phyloP scores from a whole-genome alignment of 2,888 invertebrate species.

The Taenaris catops region DNA sequence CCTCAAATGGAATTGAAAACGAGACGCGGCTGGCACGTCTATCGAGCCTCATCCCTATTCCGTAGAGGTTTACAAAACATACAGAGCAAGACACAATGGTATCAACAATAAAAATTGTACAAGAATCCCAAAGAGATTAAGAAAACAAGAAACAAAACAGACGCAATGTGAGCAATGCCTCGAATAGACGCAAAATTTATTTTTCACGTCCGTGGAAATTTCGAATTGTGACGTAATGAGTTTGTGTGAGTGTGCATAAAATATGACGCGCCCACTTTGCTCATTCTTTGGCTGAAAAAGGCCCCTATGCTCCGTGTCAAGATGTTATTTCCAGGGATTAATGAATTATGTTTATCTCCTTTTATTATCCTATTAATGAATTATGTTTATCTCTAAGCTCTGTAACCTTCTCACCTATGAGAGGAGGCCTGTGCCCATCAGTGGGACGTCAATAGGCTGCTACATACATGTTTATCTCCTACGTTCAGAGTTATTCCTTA shows the following conservation, averaged over 20 bases:
- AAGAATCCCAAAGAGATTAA: neutral
- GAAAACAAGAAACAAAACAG: neutral
- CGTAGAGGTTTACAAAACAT: conserved; percentile 3
- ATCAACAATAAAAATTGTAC: too few relatives aligned
- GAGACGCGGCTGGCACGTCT: neutral
- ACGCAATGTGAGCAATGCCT: neutral
- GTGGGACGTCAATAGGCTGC: too few relatives aligned
- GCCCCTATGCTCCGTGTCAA: conserved; percentile 24
- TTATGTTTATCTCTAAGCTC: too few relatives aligned
- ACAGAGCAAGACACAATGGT: conserved; percentile 3
- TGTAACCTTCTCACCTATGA: too few relatives aligned
- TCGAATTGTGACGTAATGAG: conserved; percentile 25
- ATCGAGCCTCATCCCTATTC: neutral
- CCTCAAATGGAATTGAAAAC: too few relatives aligned
- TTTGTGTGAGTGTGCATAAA: conserved; percentile 28
- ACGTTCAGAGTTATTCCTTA: conserved; percentile 16
- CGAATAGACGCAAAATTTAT: conserved; percentile 13
- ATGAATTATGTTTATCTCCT: conserved; percentile 25
- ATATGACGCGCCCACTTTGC: conserved; percentile 23
- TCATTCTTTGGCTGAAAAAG: conserved; percentile 22
- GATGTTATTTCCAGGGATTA: conserved; percentile 22
- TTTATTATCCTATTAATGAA: too few relatives aligned
- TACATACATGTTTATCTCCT: too few relatives aligned
- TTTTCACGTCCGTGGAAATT: conserved; percentile 17
- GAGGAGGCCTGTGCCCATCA: too few relatives aligned